These are phyloP conservation scores for Ormyrus pomaceus DNA, from an alignment of 2,888 invertebrate species.

Conservation along the genomic window DNA sequence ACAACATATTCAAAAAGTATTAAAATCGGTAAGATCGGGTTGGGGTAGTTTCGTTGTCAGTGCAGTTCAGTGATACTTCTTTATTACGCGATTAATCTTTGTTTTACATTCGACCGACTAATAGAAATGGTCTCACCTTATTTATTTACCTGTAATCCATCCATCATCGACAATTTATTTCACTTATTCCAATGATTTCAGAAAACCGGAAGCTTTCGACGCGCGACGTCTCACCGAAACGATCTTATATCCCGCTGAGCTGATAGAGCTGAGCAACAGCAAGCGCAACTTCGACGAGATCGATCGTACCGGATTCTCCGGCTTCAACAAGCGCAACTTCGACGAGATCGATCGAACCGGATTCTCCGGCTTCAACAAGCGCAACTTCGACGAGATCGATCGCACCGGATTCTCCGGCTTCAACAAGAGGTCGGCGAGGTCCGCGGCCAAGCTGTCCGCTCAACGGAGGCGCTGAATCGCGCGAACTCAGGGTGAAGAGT, in stretches of 20 bases:
- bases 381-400: constrained; percentile 83
- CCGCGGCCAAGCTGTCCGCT: not conserved
- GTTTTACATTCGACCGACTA: too few relatives aligned
- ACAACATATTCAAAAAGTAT: too few relatives aligned
- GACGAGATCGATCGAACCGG: constrained; percentile 76
- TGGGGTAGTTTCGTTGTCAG: too few relatives aligned
- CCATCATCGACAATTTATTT: too few relatives aligned
- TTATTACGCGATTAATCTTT: too few relatives aligned
- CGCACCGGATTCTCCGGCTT: constrained; percentile 76
- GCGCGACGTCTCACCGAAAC: constrained; percentile 18
- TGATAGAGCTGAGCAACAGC: constrained; percentile 16
- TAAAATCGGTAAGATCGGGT: too few relatives aligned
- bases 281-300: constrained; percentile 80
- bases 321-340: constrained; percentile 78
- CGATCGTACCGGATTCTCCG: constrained; percentile 78
- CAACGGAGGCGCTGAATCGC: constrained; percentile 34
- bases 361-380: constrained; percentile 70
- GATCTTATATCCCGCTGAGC: constrained; percentile 36
- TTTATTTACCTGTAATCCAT: too few relatives aligned
- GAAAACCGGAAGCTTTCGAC: constrained; percentile 6
- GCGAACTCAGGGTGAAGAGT: not conserved
- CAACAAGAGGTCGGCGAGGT: constrained; percentile 64
- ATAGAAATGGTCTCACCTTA: too few relatives aligned
- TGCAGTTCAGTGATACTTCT: too few relatives aligned
- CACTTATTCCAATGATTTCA: constrained; percentile 3